phyloP scores from a whole-genome alignment of 1,140 invertebrate species.

The Tigriopus japonicus region DNA sequence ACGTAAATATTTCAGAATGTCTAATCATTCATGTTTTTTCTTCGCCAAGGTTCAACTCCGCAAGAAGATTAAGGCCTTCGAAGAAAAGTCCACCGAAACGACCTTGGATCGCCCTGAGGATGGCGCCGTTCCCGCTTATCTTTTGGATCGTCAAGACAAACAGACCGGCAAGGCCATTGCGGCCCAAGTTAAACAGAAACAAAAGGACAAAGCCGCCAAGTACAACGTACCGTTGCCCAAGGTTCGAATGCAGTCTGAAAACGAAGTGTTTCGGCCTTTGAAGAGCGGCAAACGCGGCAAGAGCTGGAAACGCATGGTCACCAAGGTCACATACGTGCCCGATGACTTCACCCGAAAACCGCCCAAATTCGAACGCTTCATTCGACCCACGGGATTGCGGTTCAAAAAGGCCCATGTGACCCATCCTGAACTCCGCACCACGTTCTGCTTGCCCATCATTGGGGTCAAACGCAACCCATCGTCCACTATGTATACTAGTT shows the following conservation, averaged over 20 bases:
- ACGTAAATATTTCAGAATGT: no score
- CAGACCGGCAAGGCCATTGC: constrained; percentile 39
- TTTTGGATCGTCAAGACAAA: constrained; percentile 90
- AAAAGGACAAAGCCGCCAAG: constrained; percentile 98
- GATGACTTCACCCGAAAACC: constrained; percentile 97
- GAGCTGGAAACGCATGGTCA: constrained; percentile 99
- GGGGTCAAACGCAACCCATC: constrained; percentile 99
- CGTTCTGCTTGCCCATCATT: constrained; percentile 95
- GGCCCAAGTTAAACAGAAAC: constrained; percentile 99
- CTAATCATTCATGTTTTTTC: no score
- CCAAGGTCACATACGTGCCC: constrained; percentile 93
- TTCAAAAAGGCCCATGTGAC: constrained; percentile 97
- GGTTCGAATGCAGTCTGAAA: constrained; percentile 88
- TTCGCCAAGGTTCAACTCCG: constrained; percentile 62
- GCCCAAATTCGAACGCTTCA: constrained; percentile 98
- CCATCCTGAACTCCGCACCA: constrained; percentile 96
- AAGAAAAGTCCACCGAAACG: constrained; percentile 73
- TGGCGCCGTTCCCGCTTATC: constrained; percentile 84
- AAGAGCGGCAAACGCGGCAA: constrained; percentile 82
- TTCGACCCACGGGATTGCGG: constrained; percentile 87
- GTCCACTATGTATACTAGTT: constrained; percentile 84
- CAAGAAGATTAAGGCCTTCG: constrained; percentile 83
- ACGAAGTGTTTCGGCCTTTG: constrained; percentile 90
- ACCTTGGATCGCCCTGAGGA: constrained; percentile 55
- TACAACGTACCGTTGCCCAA: constrained; percentile 99